These are phyloP conservation scores for Ophioderma brevispina DNA, from an alignment of 35 echinoderm and acorn worm species.

Conservation along the genomic window DNA sequence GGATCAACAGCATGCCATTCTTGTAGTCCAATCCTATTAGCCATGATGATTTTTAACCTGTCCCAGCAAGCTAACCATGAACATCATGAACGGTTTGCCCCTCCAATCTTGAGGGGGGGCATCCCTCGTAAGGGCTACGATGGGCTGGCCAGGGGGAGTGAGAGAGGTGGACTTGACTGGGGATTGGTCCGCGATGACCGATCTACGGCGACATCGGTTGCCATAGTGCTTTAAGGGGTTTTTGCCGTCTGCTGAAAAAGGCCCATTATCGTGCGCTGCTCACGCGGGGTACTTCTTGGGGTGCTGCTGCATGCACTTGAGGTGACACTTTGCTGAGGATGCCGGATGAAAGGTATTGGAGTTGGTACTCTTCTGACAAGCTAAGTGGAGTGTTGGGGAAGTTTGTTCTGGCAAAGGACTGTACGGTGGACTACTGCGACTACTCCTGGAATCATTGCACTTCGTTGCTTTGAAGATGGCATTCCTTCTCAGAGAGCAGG, in stretches of 20 bases:
- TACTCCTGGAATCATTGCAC: not conserved
- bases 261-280: not conserved
- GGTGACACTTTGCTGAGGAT: not conserved
- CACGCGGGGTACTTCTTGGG: not conserved
- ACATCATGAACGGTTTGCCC: constrained; percentile 99
- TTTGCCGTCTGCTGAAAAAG: not conserved
- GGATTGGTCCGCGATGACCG: constrained; percentile 12
- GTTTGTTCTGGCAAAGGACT: not conserved
- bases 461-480: not conserved
- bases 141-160: constrained; percentile 32
- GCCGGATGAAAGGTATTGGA: not conserved
- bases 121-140: constrained; percentile 79
- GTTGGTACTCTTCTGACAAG: not conserved
- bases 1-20: constrained; percentile 95
- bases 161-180: constrained; percentile 61
- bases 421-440: not conserved
- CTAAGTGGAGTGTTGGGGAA: not conserved
- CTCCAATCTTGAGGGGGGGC: constrained; percentile 89
- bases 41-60: constrained; percentile 78
- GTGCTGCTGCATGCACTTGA: constrained; percentile 1
- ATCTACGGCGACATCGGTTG: constrained; percentile 44
- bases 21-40: constrained; percentile 95
- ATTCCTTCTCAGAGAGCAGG: not conserved
- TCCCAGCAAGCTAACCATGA: constrained; percentile 81
- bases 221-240: not conserved